These are phyloP conservation scores for Amitus sp. DNA, from an alignment of 2,888 invertebrate species.

Conservation along the genomic window DNA sequence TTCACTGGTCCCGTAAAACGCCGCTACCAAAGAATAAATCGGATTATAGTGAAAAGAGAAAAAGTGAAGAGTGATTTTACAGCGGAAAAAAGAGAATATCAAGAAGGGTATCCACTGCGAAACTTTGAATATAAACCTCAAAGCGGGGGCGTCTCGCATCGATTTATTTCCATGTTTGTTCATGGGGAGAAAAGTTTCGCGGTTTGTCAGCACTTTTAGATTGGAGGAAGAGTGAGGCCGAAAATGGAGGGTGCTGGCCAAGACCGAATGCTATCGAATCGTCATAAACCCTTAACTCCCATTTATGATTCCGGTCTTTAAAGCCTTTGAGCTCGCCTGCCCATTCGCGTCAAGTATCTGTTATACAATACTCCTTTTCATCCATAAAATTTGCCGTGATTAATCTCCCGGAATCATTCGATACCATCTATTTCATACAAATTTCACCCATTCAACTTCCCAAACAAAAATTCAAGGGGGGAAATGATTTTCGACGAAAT, in stretches of 20 bases:
- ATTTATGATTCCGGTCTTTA: constrained; percentile 51
- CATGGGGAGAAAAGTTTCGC: constrained; percentile 61
- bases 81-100: constrained; percentile 38
- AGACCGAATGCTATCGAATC: constrained; percentile 52
- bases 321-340: constrained; percentile 8
- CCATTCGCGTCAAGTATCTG: neutral
- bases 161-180: constrained; percentile 65
- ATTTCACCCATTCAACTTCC: too few relatives aligned
- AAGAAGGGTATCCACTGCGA: constrained; percentile 47
- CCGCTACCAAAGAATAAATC: constrained; percentile 33
- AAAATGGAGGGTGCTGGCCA: constrained; percentile 13
- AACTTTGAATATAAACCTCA: constrained; percentile 63
- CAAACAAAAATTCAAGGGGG: too few relatives aligned
- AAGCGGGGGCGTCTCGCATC: constrained; percentile 54
- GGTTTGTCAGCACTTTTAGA: constrained; percentile 66
- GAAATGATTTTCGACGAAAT: too few relatives aligned
- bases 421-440: too few relatives aligned
- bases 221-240: constrained; percentile 46
- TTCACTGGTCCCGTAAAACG: constrained; percentile 22
- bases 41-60: constrained; percentile 27
- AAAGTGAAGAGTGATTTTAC: constrained; percentile 35
- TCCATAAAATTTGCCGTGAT: neutral
- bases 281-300: constrained; percentile 62
- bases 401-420: neutral
- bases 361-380: neutral